These are phyloP conservation scores for Pemphigus obesinymphae DNA, from an alignment of 1,140 invertebrate species.

Conservation along the genomic window DNA sequence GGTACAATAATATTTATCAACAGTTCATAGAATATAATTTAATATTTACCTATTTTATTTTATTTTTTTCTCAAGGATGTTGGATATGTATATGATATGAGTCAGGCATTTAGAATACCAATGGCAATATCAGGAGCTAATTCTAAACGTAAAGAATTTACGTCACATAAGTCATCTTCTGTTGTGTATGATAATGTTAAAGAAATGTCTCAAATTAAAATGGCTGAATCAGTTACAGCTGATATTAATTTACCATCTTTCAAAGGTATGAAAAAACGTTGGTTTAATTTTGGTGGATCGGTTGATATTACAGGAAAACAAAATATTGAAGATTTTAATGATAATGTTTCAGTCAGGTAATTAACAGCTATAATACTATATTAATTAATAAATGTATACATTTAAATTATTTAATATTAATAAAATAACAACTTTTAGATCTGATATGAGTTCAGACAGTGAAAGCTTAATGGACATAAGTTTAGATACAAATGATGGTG, in stretches of 20 bases:
- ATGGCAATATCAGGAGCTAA: constrained; percentile 5
- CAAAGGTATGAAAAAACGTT: constrained; percentile 34
- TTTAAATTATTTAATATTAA: neutral
- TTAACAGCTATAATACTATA: neutral
- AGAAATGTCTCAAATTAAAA: constrained; percentile 41
- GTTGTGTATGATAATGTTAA: constrained; percentile 37
- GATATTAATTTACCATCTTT: constrained; percentile 32
- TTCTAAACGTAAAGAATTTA: constrained; percentile 26
- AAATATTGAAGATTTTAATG: constrained; percentile 14
- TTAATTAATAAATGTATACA: neutral
- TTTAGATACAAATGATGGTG: constrained; percentile 23
- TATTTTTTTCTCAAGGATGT: constrained; percentile 22
- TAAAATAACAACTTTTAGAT: neutral
- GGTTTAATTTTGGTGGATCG: constrained; percentile 34
- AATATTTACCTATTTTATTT: neutral
- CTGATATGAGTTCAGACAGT: constrained; percentile 34
- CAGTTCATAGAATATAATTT: neutral
- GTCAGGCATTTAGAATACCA: constrained; percentile 27
- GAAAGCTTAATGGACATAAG: constrained; percentile 27
- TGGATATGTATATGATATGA: constrained; percentile 31
- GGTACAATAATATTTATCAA: constrained; percentile 2
- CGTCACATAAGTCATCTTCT: constrained; percentile 11
- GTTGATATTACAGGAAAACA: constrained; percentile 17
- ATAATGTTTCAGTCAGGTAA: constrained; percentile 36
- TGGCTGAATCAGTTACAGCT: constrained; percentile 13